Percentiles rank a stretch among this genome's conserved stretches.
Evolutionary conservation across 1,140 invertebrate genomes (phyloP).

Genomic region (Drosophila sp.): DNA sequence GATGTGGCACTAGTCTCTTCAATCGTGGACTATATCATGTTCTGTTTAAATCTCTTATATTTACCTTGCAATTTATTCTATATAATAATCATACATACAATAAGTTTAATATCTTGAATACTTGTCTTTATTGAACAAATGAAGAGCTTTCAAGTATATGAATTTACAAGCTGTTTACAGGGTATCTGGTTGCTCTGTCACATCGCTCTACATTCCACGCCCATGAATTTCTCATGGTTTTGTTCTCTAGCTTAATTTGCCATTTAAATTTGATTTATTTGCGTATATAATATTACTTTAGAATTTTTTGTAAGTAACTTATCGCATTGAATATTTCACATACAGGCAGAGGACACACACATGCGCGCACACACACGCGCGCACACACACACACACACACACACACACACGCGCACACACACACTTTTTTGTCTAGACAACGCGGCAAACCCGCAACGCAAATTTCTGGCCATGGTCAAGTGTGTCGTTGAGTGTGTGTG

Average conservation of each 20-base stretch:
- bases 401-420: slow-evolving; percentile 1
- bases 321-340: slow-evolving; percentile 27
- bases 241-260: slow-evolving; percentile 22
- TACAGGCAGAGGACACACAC: neutral
- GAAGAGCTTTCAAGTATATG: too few relatives aligned
- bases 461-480: slow-evolving; percentile 59
- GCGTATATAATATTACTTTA: slow-evolving; percentile 5
- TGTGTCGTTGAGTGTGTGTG: slow-evolving; percentile 15
- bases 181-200: neutral
- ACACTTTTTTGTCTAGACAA: slow-evolving; percentile 32
- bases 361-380: neutral
- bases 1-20: too few relatives aligned
- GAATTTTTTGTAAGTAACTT: slow-evolving; percentile 14
- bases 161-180: neutral
- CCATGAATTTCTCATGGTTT: neutral
- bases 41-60: too few relatives aligned
- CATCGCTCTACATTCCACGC: too few relatives aligned
- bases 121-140: too few relatives aligned
- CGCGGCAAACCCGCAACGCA: slow-evolving; percentile 27
- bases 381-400: slow-evolving; percentile 2
- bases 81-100: too few relatives aligned
- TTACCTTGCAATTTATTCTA: too few relatives aligned
- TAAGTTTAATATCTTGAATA: too few relatives aligned
- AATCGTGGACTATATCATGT: too few relatives aligned
- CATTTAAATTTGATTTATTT: slow-evolving; percentile 31